Evolutionary conservation across 2,888 invertebrate species (phyloP).

Genomic region (Ophonus ardosiacus): DNA sequence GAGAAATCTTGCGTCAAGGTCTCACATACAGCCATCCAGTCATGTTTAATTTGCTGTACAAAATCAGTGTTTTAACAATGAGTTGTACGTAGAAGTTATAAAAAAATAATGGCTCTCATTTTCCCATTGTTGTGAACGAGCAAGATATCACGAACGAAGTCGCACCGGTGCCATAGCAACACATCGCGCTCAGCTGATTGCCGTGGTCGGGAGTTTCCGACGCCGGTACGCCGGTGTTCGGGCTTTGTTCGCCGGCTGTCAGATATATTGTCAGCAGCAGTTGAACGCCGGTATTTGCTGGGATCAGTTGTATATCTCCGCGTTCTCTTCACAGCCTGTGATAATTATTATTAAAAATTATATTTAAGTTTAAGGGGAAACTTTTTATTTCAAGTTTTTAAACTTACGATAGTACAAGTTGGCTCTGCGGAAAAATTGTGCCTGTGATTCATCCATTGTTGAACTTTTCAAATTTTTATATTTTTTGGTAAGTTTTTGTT

Average conservation of each 20-base stretch:
- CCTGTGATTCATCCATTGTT: constrained; percentile 41
- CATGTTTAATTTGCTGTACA: constrained; percentile 43
- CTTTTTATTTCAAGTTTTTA: constrained; percentile 13
- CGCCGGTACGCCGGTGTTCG: constrained; percentile 66
- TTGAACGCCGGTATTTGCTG: constrained; percentile 52
- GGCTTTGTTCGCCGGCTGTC: constrained; percentile 68
- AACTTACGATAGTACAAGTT: constrained; percentile 31
- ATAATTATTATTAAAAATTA: constrained; percentile 31
- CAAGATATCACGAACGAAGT: constrained; percentile 52
- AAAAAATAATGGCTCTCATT: constrained; percentile 56
- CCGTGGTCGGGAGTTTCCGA: constrained; percentile 69
- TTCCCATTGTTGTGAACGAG: constrained; percentile 41
- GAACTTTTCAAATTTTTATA: constrained; percentile 29
- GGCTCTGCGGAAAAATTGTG: constrained; percentile 40
- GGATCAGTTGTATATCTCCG: constrained; percentile 23
- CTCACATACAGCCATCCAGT: not conserved
- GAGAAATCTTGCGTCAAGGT: constrained; percentile 43
- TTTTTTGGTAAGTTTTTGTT: constrained; percentile 52
- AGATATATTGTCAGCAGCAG: constrained; percentile 57
- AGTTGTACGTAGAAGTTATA: constrained; percentile 33
- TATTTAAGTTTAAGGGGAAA: constrained; percentile 21
- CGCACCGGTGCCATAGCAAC: constrained; percentile 61
- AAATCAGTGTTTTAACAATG: constrained; percentile 52
- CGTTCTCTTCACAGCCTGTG: constrained; percentile 30
- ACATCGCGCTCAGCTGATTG: constrained; percentile 70